These are phyloP conservation scores for Aphelinus certus DNA, from an alignment of 1,140 invertebrate genomes.

Conservation along the genomic window DNA sequence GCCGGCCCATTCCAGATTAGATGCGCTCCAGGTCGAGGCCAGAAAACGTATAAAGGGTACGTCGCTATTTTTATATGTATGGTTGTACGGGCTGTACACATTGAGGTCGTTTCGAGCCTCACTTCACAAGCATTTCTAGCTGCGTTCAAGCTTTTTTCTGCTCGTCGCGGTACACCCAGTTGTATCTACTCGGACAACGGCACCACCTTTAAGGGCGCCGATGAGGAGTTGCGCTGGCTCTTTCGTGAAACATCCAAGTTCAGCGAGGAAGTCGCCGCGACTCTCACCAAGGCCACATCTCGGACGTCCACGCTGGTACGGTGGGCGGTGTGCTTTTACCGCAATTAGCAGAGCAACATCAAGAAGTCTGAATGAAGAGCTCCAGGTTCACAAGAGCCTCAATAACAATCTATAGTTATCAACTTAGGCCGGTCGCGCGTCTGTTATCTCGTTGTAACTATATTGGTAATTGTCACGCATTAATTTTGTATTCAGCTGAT, in stretches of 20 bases:
- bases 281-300: too few relatives aligned
- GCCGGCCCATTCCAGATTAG: slow-evolving; percentile 41
- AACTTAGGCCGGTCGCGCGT: too few relatives aligned
- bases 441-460: too few relatives aligned
- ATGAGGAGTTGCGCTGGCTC: slow-evolving; percentile 11
- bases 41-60: slow-evolving; percentile 25
- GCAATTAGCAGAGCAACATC: too few relatives aligned
- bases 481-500: too few relatives aligned
- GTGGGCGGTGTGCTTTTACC: too few relatives aligned
- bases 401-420: too few relatives aligned
- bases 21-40: slow-evolving; percentile 18
- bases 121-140: slow-evolving; percentile 42
- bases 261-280: neutral
- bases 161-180: slow-evolving; percentile 15
- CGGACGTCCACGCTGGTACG: too few relatives aligned
- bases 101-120: slow-evolving; percentile 47
- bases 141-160: slow-evolving; percentile 18
- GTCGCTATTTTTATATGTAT: slow-evolving; percentile 42
- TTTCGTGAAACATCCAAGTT: neutral
- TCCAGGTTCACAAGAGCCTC: too few relatives aligned
- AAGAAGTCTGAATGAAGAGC: too few relatives aligned
- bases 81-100: slow-evolving; percentile 45
- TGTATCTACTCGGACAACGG: slow-evolving; percentile 21
- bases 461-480: too few relatives aligned
- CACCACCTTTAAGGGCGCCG: slow-evolving; percentile 31